These are phyloP conservation scores for Aphaenogaster ashmeadi DNA, from an alignment of 1,140 invertebrate species.

Conservation along the genomic window DNA sequence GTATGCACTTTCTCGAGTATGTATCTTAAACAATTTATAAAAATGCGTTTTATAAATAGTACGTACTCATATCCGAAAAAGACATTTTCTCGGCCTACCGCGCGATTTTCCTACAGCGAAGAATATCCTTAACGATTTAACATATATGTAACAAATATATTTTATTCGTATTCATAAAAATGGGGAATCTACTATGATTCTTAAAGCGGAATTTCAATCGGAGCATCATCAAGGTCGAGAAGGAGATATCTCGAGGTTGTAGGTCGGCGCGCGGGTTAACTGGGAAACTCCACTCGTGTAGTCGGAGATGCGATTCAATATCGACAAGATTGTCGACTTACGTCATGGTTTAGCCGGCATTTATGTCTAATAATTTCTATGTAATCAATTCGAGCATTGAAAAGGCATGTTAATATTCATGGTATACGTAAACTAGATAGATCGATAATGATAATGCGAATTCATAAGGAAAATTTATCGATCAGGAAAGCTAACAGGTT, in stretches of 20 bases:
- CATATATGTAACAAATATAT: not conserved
- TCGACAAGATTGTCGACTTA: constrained; percentile 52
- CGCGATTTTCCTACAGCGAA: not conserved
- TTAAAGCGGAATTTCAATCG: constrained; percentile 33
- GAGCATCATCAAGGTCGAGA: constrained; percentile 44
- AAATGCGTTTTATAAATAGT: constrained; percentile 18
- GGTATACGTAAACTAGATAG: not conserved
- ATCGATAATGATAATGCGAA: constrained; percentile 24
- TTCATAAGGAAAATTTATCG: not conserved
- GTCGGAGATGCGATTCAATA: constrained; percentile 49
- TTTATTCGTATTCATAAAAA: not conserved
- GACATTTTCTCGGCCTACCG: too few species aligned
- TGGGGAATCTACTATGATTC: not conserved
- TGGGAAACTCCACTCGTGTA: constrained; percentile 28
- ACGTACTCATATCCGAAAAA: not conserved
- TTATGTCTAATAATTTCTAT: not conserved
- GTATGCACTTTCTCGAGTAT: constrained; percentile 15
- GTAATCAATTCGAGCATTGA: not conserved
- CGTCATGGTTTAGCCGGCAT: not conserved
- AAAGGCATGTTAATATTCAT: not conserved
- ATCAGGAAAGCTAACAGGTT: not conserved
- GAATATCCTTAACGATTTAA: not conserved
- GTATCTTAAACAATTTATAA: not conserved
- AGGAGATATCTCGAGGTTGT: constrained; percentile 47
- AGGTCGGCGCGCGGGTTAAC: constrained; percentile 53